phyloP scores from a whole-genome alignment of 2,888 invertebrate species.

The Dicranocentrus wangi region DNA sequence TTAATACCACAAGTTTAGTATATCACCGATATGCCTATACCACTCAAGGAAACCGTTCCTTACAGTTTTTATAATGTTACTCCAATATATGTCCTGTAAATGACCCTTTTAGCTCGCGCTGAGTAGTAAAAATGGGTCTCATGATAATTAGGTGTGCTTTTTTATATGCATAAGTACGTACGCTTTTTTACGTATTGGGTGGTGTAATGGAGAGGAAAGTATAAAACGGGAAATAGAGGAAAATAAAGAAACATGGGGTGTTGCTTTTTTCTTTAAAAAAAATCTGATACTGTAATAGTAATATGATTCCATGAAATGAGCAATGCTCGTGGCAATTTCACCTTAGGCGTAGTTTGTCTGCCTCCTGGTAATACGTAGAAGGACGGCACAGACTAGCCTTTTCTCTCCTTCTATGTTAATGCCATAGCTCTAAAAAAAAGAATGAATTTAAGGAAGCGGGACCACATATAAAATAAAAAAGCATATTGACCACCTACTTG shows the following conservation, averaged over 20 bases:
- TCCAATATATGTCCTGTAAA: slow-evolving; percentile 10
- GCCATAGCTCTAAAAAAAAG: no score
- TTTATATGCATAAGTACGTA: not conserved
- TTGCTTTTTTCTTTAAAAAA: no score
- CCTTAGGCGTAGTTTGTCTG: slow-evolving; percentile 28
- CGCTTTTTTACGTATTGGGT: not conserved
- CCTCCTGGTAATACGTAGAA: slow-evolving; percentile 20
- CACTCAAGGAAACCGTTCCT: no score
- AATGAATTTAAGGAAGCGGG: not conserved
- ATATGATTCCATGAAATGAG: slow-evolving; percentile 54
- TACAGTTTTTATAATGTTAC: slow-evolving; percentile 47
- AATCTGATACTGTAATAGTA: slow-evolving; percentile 33
- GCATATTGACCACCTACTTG: not conserved
- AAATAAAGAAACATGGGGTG: slow-evolving; percentile 46
- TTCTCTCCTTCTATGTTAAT: no score
- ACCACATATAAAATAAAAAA: not conserved
- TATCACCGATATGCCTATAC: no score
- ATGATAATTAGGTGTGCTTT: slow-evolving; percentile 48
- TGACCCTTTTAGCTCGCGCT: slow-evolving; percentile 5
- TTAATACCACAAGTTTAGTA: no score
- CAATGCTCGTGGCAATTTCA: slow-evolving; percentile 41
- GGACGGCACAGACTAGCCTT: no score
- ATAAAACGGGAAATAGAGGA: slow-evolving; percentile 29
- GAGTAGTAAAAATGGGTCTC: slow-evolving; percentile 43
- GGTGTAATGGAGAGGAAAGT: not conserved